phyloP scores from a whole-genome alignment of 2,888 invertebrate genomes.

The Stratiomys singularior region DNA sequence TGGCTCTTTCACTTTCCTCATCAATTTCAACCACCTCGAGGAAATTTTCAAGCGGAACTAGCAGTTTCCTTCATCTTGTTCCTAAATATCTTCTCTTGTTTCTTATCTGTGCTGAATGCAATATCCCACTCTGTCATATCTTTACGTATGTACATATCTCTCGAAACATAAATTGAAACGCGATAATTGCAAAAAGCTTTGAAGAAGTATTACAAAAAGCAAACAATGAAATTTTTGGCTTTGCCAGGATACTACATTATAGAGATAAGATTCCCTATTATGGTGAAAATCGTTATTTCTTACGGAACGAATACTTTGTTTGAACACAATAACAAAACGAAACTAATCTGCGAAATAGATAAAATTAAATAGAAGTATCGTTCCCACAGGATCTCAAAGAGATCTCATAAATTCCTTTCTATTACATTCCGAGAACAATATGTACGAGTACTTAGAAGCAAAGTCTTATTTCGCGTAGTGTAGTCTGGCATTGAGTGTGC shows the following conservation, averaged over 20 bases:
- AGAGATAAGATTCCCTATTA: conserved; percentile 28
- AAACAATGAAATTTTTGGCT: not conserved
- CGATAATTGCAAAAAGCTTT: conserved; percentile 26
- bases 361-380: conserved; percentile 46
- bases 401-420: conserved; percentile 46
- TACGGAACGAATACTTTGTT: conserved; percentile 9
- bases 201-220: not conserved
- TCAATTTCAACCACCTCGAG: no score
- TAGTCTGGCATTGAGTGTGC: not conserved
- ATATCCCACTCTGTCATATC: no score
- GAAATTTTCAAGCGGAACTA: no score
- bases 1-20: no score
- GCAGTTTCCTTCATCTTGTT: no score
- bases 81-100: no score
- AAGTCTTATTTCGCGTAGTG: conserved; percentile 18
- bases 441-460: conserved; percentile 43
- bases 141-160: not conserved
- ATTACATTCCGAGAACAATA: conserved; percentile 46
- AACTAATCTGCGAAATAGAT: conserved; percentile 47
- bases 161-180: conserved; percentile 7
- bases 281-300: conserved; percentile 2
- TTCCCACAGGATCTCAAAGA: conserved; percentile 41
- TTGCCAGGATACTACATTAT: not conserved
- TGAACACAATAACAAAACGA: conserved; percentile 14
- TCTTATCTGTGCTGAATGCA: no score